A percentile compares a stretch with the other conserved stretches of the same genome.
Evolutionary conservation across 35 echinoderm and acorn worm genomes (phyloP).

Genomic region (Stichopus chloronotus): DNA sequence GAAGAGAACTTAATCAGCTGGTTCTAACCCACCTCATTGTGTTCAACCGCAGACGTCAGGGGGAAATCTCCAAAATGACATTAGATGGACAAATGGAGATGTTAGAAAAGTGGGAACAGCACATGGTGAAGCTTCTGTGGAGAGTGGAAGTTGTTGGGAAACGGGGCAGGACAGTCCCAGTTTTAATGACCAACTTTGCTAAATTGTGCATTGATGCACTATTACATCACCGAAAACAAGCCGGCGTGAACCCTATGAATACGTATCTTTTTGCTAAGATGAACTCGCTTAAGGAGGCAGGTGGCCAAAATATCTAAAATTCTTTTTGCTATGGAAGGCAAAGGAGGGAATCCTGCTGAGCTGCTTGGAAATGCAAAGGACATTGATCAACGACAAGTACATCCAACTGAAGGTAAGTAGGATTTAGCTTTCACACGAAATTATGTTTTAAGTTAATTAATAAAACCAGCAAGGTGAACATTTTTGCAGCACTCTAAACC

Average conservation of each 20-base stretch:
- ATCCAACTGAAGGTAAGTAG: constrained; percentile 37
- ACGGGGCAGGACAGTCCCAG: constrained; percentile 44
- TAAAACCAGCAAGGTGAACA: too few species aligned
- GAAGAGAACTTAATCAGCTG: constrained; percentile 7
- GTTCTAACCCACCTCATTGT: constrained; percentile 49
- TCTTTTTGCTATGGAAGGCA: constrained; percentile 68
- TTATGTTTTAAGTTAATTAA: too few species aligned
- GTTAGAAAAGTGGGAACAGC: constrained; percentile 39
- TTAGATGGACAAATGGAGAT: not conserved
- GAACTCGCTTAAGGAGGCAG: constrained; percentile 60
- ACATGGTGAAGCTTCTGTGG: constrained; percentile 19
- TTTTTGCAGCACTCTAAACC: too few species aligned
- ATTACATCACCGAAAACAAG: constrained; percentile 9
- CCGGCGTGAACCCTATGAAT: not conserved
- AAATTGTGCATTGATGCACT: constrained; percentile 43
- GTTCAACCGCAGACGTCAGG: constrained; percentile 62
- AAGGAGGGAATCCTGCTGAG: constrained; percentile 39
- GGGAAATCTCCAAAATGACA: constrained; percentile 71
- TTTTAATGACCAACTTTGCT: constrained; percentile 44
- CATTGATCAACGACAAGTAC: constrained; percentile 3
- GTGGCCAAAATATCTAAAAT: constrained; percentile 79
- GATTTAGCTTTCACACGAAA: too few species aligned
- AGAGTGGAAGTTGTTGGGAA: constrained; percentile 72
- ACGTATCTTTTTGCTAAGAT: constrained; percentile 36
- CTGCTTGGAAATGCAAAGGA: constrained; percentile 23